These are phyloP conservation scores for Micrasema longulum DNA, from an alignment of 1,140 invertebrate genomes.

Conservation along the genomic window DNA sequence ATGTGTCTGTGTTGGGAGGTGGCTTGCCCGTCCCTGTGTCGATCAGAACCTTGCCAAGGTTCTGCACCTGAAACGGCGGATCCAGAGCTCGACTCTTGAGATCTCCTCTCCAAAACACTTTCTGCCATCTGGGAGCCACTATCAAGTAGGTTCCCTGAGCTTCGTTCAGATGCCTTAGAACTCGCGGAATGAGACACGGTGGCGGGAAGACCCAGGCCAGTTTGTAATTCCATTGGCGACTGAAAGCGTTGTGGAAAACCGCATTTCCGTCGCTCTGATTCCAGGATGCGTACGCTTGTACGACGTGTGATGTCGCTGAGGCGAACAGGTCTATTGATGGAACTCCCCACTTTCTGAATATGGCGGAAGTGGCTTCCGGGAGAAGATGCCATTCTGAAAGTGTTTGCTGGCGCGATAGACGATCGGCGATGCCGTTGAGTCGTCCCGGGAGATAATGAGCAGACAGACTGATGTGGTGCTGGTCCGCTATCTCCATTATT, in stretches of 20 bases:
- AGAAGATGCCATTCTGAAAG: conserved; percentile 56
- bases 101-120: conserved; percentile 53
- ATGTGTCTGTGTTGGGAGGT: neutral
- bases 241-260: conserved; percentile 29
- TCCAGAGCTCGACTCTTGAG: conserved; percentile 48
- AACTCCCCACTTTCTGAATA: conserved; percentile 56
- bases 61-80: conserved; percentile 34
- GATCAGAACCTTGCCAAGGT: neutral
- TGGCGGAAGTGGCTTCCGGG: conserved; percentile 43
- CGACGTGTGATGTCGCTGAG: conserved; percentile 55
- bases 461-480: conserved; percentile 50
- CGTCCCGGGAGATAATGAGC: conserved; percentile 52
- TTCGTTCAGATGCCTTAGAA: neutral
- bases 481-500: conserved; percentile 55
- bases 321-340: conserved; percentile 59
- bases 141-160: conserved; percentile 38
- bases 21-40: neutral
- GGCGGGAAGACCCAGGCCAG: neutral
- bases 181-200: neutral
- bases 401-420: conserved; percentile 50
- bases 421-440: conserved; percentile 53
- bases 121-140: conserved; percentile 55
- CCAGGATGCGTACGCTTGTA: conserved; percentile 55
- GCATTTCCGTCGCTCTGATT: conserved; percentile 54
- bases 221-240: neutral